Conservation (phyloP, 2,888 invertebrate genomes). For the Nasonia oneida region DNA sequence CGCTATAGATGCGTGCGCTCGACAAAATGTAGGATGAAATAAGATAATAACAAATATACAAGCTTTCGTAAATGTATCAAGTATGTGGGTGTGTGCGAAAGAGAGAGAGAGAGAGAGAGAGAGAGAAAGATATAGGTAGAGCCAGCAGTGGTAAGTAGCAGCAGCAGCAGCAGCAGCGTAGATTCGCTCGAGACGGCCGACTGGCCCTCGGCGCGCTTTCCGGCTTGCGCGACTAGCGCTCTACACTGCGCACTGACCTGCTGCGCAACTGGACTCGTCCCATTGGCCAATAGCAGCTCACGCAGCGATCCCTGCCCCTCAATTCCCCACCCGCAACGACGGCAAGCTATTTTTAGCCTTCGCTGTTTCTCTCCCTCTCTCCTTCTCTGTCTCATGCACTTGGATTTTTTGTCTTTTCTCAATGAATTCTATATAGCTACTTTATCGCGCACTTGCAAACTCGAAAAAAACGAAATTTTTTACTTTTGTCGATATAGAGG, state of each 20-base stretch:
- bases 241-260: constrained; percentile 26
- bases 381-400: background rate
- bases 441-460: constrained; percentile 10
- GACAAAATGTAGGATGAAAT: background rate
- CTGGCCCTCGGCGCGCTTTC: constrained; percentile 49
- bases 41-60: background rate
- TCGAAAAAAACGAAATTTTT: background rate
- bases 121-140: background rate
- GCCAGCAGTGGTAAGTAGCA: background rate
- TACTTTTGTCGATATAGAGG: background rate
- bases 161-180: constrained; percentile 35
- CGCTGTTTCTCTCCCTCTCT: background rate
- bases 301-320: background rate
- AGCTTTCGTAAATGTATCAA: constrained; percentile 11
- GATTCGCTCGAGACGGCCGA: constrained; percentile 61
- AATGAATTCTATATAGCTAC: background rate
- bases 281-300: background rate
- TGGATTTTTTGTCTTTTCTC: background rate
- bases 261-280: constrained; percentile 32
- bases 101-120: background rate
- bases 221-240: constrained; percentile 20
- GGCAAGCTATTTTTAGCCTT: constrained; percentile 50
- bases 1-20: too few relatives aligned
- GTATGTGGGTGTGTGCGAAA: background rate
- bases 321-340: background rate